Evolutionary conservation across 1,140 invertebrate species (phyloP), one percentile per base, ranked within the genome.

Genomic region (Coptotermes formosanus): DNA sequence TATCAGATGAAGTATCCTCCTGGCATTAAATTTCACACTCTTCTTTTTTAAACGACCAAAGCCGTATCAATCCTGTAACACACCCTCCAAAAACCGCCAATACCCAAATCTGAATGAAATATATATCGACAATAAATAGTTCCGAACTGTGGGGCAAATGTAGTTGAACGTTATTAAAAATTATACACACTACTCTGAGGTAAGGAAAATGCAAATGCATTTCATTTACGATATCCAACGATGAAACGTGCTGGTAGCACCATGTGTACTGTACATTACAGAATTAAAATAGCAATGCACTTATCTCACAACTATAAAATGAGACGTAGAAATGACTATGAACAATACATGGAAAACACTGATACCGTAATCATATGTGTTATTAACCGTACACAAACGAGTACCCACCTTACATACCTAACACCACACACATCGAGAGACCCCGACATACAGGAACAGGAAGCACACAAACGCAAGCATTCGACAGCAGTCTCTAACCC

Each of bases 91-190:
- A 30, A n/a, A 75, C n/a, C 25, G 16, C 64, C 7, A n/a, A 75
- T 75, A 75, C 64, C 64, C 64, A 75, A 75, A 75, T 75, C 64
- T 75, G 64, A 75, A 75, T 75, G 25, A n/a, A n/a, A 75, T 30
- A 25, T 11, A 30, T 30, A 75, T 75, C 25, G 8, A 6, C 8
- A 8, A 16, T 11, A 75, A 30, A 30, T 8, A 75, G 30, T n/a
- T 30, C n/a, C 2, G 25, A 30, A 55, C 16, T 21, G 52, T 55
- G 52, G 4, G 21, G 25, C 12, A 16, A 8, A 6, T 59, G 19
- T 8, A 64, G 8, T 21, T 25, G 12, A 64, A 8, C 3, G 21
- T 25, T n/a, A 64, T n/a, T 14, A 64, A 25, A 64, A 64, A 16
- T 64, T 59, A 19, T 19, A 59, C 21, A 19, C 55, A 19, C 14